Conservation (phyloP, 1,140 invertebrate genomes). For the Scaptomyza graminum region DNA sequence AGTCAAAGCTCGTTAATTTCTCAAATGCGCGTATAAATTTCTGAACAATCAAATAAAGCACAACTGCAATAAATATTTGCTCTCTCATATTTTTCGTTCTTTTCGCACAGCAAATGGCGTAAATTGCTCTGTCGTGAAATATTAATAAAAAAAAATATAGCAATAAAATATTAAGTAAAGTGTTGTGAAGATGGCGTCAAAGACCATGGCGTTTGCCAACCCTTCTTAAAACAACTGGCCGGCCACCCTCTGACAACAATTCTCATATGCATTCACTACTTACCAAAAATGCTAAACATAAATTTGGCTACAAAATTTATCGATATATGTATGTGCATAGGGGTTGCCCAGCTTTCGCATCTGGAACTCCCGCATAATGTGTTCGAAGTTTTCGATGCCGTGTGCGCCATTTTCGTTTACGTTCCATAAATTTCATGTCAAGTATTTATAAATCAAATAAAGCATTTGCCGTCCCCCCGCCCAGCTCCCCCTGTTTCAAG, state of each 20-base stretch:
- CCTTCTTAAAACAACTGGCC: constrained; percentile 12
- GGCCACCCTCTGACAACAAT: constrained; percentile 8
- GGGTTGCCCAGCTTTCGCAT: constrained; percentile 18
- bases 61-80: too few relatives aligned
- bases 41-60: constrained; percentile 40
- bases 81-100: background rate
- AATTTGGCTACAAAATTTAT: constrained; percentile 24
- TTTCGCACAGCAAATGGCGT: constrained; percentile 18
- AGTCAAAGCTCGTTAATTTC: constrained; percentile 69
- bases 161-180: constrained; percentile 17
- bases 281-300: constrained; percentile 8
- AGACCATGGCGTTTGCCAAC: background rate
- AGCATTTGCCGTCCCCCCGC: constrained; percentile 30
- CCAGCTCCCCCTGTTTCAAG: background rate
- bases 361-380: constrained; percentile 4
- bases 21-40: constrained; percentile 60
- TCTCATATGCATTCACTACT: constrained; percentile 32
- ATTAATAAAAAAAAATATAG: background rate
- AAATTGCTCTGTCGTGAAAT: constrained; percentile 8
- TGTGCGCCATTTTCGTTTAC: constrained; percentile 47
- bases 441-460: constrained; percentile 67
- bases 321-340: background rate
- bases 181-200: constrained; percentile 29
- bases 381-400: constrained; percentile 13
- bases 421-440: constrained; percentile 65